A percentile compares a stretch with the other conserved stretches of the same genome.
Conservation (phyloP, 2,113 vertebrate species). For the Madoqua kirkii region DNA sequence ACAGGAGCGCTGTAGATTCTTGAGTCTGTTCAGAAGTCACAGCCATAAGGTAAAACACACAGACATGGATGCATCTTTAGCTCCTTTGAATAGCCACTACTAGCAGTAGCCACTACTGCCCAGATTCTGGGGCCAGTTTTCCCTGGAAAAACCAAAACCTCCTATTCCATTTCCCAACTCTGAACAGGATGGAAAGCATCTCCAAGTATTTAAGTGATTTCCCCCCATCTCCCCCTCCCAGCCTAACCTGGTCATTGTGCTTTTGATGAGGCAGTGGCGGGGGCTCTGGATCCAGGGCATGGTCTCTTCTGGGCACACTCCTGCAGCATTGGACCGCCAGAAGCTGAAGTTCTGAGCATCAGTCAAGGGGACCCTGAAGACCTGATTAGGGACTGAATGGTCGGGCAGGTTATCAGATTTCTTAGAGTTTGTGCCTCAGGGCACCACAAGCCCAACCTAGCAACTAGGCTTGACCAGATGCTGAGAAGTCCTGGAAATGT, state of each 20-base stretch:
- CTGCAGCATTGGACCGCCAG: conserved; percentile 66
- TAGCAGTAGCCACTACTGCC: background rate
- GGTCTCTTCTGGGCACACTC: conserved; percentile 13
- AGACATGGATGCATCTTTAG: background rate
- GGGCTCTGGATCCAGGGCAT: conserved; percentile 77
- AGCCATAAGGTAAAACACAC: background rate
- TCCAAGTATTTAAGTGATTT: background rate
- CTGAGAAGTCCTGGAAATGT: background rate
- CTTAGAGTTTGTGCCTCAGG: background rate
- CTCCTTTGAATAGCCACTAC: background rate
- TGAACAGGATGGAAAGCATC: background rate
- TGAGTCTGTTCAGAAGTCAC: background rate
- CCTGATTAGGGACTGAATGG: conserved; percentile 83
- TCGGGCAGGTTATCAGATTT: background rate
- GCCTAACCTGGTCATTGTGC: conserved; percentile 83
- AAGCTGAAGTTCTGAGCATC: conserved; percentile 85
- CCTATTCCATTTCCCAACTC: background rate
- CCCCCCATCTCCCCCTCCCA: background rate
- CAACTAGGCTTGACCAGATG: background rate
- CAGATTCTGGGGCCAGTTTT: background rate
- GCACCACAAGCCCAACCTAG: background rate
- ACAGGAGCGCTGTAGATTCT: background rate
- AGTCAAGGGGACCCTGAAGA: conserved; percentile 82
- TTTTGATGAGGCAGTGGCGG: conserved; percentile 76
- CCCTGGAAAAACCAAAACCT: background rate